Percentiles rank a stretch among this genome's conserved stretches.
These are phyloP conservation scores for Diceros bicornis DNA, from an alignment of 2,797 vertebrate genomes.

Conservation along the genomic window DNA sequence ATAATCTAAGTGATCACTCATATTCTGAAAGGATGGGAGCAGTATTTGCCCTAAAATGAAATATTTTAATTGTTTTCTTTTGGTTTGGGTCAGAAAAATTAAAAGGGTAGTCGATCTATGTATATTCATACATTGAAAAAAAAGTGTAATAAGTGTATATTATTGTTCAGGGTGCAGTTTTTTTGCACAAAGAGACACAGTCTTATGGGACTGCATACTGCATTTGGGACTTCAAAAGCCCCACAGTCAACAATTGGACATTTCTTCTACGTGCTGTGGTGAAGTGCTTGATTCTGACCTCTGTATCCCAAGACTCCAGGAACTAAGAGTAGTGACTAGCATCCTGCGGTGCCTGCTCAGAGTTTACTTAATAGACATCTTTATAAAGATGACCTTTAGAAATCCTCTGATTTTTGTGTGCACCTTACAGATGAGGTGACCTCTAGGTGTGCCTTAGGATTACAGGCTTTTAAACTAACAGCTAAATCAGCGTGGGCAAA, in stretches of 20 bases:
- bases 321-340: background rate
- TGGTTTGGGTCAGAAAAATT: background rate
- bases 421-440: background rate
- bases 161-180: background rate
- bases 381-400: background rate
- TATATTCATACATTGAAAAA: background rate
- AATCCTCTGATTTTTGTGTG: background rate
- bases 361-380: background rate
- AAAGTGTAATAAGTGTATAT: background rate
- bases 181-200: background rate
- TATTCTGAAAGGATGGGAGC: background rate
- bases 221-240: background rate
- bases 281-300: background rate
- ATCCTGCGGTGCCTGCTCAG: background rate
- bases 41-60: background rate
- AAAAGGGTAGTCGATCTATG: background rate
- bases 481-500: background rate
- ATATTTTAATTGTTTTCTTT: slow-evolving; percentile 27
- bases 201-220: background rate
- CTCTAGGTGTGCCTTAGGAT: background rate
- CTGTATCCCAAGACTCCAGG: background rate
- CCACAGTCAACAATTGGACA: background rate
- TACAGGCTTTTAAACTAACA: background rate
- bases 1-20: background rate
- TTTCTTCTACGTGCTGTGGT: background rate